Conservation (phyloP, 2,888 invertebrate species). For the Opisthograptis luteolata region DNA sequence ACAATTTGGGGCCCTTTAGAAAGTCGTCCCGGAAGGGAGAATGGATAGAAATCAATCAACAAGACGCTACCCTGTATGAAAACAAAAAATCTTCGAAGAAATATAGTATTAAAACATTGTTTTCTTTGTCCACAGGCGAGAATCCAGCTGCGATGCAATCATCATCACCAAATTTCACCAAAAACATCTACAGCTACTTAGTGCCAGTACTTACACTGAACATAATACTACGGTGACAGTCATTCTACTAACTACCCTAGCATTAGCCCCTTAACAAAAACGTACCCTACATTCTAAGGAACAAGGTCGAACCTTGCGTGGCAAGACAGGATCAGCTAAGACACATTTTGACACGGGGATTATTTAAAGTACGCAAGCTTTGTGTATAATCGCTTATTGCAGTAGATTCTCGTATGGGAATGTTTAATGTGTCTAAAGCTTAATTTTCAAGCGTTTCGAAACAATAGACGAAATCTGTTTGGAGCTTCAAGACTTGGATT, state of each 20-base stretch:
- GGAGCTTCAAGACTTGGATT: constrained; percentile 4
- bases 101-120: not conserved
- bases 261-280: constrained; percentile 1
- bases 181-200: constrained; percentile 51
- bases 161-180: constrained; percentile 79
- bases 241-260: constrained; percentile 41
- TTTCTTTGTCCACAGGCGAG: constrained; percentile 85
- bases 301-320: constrained; percentile 48
- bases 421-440: constrained; percentile 13
- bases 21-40: no score
- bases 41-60: no score
- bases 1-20: no score
- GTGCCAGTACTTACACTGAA: constrained; percentile 55
- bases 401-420: constrained; percentile 8
- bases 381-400: constrained; percentile 31
- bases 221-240: constrained; percentile 72
- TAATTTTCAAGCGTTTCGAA: constrained; percentile 11
- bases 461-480: constrained; percentile 4
- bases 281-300: constrained; percentile 36
- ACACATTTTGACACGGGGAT: constrained; percentile 15
- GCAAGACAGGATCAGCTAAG: constrained; percentile 3
- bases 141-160: constrained; percentile 92
- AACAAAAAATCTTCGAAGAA: constrained; percentile 1
- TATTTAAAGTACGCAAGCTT: constrained; percentile 33
- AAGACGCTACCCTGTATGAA: no score